A percentile compares a stretch with the other conserved stretches of the same genome.
Conservation (phyloP, 2,113 vertebrate genomes). For the Pyxicephalus adspersus region DNA sequence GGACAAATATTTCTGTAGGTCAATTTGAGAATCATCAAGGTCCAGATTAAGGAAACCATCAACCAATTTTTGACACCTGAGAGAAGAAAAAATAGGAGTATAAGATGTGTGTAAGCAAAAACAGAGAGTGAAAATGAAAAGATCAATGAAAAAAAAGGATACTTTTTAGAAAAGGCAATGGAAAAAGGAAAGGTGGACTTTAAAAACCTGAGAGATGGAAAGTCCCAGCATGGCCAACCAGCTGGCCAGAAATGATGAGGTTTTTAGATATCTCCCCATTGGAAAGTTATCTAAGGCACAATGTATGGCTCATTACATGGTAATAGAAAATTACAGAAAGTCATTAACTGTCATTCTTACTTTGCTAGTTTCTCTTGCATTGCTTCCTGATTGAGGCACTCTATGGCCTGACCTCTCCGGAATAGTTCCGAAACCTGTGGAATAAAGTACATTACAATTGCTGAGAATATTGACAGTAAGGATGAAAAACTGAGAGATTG, state of each 20-base stretch:
- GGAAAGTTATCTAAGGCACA: background rate
- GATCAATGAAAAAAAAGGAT: too few species aligned
- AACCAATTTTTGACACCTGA: conserved; percentile 82
- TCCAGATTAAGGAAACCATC: conserved; percentile 86
- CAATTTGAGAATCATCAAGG: conserved; percentile 80
- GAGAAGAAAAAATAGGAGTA: background rate
- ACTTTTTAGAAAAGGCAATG: background rate
- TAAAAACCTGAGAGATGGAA: background rate
- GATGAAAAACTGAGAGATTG: too few species aligned
- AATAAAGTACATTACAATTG: background rate
- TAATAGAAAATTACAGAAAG: background rate
- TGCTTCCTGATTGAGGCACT: conserved; percentile 15
- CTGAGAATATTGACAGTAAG: too few species aligned
- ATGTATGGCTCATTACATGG: background rate
- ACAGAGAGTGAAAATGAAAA: too few species aligned
- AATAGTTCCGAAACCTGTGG: conserved; percentile 45
- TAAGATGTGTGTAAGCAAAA: background rate
- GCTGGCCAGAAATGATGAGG: too few species aligned
- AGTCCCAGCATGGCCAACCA: too few species aligned
- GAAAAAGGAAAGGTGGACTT: background rate
- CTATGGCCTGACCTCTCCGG: conserved; percentile 21
- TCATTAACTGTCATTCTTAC: background rate
- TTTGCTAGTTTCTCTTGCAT: conserved; percentile 22
- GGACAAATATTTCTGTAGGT: conserved; percentile 81
- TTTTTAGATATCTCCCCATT: too few species aligned